Evolutionary conservation across 2,797 vertebrate species (phyloP), one percentile per base, ranked within the genome.

Genomic region (Tympanoctomys barrerae): DNA sequence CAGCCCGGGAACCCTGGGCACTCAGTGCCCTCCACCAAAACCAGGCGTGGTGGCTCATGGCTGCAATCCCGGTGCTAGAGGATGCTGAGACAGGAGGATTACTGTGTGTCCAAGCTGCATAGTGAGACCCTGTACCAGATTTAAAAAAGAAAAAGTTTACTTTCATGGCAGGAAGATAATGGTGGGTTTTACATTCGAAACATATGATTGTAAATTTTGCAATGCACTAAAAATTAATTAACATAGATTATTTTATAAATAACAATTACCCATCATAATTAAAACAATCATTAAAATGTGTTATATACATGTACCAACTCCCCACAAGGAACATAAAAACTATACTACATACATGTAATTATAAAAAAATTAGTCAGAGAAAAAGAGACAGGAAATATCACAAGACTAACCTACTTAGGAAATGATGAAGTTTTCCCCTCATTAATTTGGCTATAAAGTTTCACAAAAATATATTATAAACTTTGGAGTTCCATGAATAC

Each of bases 401-500:
- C 6, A 87, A 97, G 93, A 94, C 33, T 57, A 26, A 62, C 5
- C 11, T 33, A 89, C 5, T 89, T 87, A 39, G 57, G 61, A 94
- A 87, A 68, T 13, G 7, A 7, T 62, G 11, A 75, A 7, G 71
- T 22, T 21, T 81, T 70, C 11, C 49, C 90, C 88, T 24, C 49
- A 22, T 82, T 12, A 88, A 42, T 96, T 95, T 89, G 0, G 12
- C 81, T 94, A 1, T 12, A 73, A 61, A 70, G 94, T 96, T 95
- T 94, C 68, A 49, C 24, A 89, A n/a, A 82, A 91, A 49, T 75
- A 93, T 0, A 80, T 89, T 89, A 46, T 85, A 77, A 85, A 83
- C 19, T 94, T 96, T 95, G 28, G 71, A 5, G 24, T 89, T 49
- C 42, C 36, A 89, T 85, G 18, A 96, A 97, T 49, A 94, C 84